phyloP scores from a whole-genome alignment of 2,113 vertebrate species.

The Chaetura pelagica region DNA sequence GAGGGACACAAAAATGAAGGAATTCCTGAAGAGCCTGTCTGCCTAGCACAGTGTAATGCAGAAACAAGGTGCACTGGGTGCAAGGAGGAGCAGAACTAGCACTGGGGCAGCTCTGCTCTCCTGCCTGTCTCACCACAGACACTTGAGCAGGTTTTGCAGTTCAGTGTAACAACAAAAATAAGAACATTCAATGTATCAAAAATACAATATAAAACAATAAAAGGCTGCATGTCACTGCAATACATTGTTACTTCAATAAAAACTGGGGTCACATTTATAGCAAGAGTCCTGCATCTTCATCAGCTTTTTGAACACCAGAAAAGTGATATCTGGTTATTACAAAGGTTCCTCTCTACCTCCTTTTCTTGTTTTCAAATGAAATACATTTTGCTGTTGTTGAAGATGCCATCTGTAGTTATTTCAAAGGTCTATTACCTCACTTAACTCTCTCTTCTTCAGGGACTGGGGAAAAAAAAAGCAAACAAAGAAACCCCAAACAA shows the following conservation, averaged over 20 bases:
- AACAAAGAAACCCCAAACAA: not conserved
- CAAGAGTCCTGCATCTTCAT: not conserved
- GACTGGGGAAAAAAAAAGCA: not conserved
- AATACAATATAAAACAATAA: not conserved
- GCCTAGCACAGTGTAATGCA: not conserved
- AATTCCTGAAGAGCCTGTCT: not conserved
- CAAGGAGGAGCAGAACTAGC: not conserved
- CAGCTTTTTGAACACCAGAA: not conserved
- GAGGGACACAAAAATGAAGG: not conserved
- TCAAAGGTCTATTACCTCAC: not conserved
- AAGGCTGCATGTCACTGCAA: slow-evolving; percentile 6
- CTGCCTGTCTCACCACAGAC: not conserved
- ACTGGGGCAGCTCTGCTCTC: not conserved
- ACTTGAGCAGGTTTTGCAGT: not conserved
- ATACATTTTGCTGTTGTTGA: not conserved
- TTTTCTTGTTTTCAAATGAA: not conserved
- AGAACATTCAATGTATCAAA: slow-evolving; percentile 29
- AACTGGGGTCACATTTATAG: not conserved
- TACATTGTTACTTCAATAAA: not conserved
- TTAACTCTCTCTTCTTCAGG: not conserved
- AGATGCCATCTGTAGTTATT: not conserved
- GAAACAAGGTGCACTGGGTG: not conserved
- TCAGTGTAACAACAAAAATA: slow-evolving; percentile 3
- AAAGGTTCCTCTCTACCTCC: not conserved
- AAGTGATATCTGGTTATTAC: not conserved